Evolutionary conservation across 1,140 invertebrate genomes (phyloP), one percentile per base, ranked within the genome.

Genomic region (Cryptotermes secundus): DNA sequence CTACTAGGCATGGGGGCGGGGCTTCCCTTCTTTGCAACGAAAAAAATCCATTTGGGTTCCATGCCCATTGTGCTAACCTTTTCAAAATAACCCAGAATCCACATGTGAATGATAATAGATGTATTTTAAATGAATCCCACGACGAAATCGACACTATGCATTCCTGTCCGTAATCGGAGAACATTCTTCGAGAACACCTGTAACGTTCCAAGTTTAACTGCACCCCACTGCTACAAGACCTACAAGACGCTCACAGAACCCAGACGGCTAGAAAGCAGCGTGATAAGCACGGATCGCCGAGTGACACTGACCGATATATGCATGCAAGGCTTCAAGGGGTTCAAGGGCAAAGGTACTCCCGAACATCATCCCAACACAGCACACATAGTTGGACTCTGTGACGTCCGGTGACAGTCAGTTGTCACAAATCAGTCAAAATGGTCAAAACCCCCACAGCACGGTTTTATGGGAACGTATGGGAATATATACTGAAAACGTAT

Each of bases 1-100:
- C 92, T 7, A 92, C 89, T 1, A 94, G 88, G 87, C 93, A 94
- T 24, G 88, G 85, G 1, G 93, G 93, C 16, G 93, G 93, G 83
- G 91, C 93, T 86, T 93, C 92, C 31, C 92, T 88, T 31, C 90
- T 80, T 83, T 84, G 49, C 72, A 79, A 34, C 31, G 31, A 79
- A 65, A 34, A 79, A 24, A 45, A n/a, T 31, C 34, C 38, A 45
- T 72, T 84, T 34, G 90, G 90, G 86, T 92, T 89, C 91, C 92
- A 93, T 0, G 91, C 86, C 90, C 91, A 91, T 84, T 89, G 90
- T 2, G 91, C 34, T 3, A 92, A 86, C 24, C 90, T 87, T 86
- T 90, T 92, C 0, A 88, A 85, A 79, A 93, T 88, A 80, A 92
- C 87, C 89, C 91, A 92, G 0, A 91, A 85, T 26, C 92, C 92